A percentile compares a stretch with the other conserved stretches of the same genome.
Evolutionary conservation across 2,113 vertebrate species (phyloP).

Genomic region (Tor tambroides): DNA sequence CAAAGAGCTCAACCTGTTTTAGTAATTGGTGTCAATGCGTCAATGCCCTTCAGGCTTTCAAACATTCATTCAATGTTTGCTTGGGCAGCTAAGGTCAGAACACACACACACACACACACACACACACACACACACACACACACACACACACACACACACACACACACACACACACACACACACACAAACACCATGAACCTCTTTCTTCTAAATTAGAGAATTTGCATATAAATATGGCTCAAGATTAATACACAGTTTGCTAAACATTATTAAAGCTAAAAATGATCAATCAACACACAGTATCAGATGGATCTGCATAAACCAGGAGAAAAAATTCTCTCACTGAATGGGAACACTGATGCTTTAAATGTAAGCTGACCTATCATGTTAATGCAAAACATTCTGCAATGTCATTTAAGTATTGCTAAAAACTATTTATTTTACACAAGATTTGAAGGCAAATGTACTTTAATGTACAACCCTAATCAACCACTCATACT

Average conservation of each 20-base stretch:
- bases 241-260: not conserved
- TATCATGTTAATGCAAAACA: no score
- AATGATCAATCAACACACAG: not conserved
- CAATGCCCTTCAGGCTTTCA: not conserved
- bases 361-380: not conserved
- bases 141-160: not conserved
- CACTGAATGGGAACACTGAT: not conserved
- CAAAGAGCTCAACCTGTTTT: not conserved
- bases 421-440: no score
- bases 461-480: no score
- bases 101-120: no score
- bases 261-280: not conserved
- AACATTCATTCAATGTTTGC: slow-evolving; percentile 15
- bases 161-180: not conserved
- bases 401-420: no score
- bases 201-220: not conserved
- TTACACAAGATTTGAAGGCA: no score
- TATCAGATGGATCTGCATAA: not conserved
- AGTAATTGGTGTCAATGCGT: slow-evolving; percentile 37
- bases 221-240: not conserved
- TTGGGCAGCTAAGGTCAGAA: slow-evolving; percentile 11
- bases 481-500: no score
- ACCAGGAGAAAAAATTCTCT: not conserved
- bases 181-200: not conserved
- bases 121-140: no score